Base-by-base conservation (phyloP, 2,888 invertebrate species). In the Entomobrya multifasciata region DNA sequence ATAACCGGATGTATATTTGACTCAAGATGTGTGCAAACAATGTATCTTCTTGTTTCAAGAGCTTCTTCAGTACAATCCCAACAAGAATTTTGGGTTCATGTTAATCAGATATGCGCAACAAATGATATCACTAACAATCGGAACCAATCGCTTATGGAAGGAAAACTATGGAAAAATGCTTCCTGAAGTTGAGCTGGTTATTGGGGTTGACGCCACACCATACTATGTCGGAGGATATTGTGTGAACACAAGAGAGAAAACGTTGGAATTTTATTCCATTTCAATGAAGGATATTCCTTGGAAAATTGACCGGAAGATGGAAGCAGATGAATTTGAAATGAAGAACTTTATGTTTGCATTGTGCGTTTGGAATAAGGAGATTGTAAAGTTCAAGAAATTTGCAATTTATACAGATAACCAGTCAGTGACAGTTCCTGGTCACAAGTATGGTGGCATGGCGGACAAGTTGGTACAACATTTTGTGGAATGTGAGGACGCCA, bases 201-300 rank as follows among this genome's bases (percentile, higher is more conserved):
- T 87, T 70, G 87, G 77, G 10, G 81, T 76, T 10, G 87, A 87
- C 30, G 87, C 87, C 17, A 87, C 87, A 6, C 82, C 82, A 0
- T 11, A 17, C 13, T 6, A 47, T n/a, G 44, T 78, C 13, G 87
- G 82, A 60, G 87, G 82, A 13, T 87, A 87, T 27, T 77, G 62
- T 30, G 70, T 87, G 0, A 81, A 87, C 36, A 36, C 52, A 1
- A 36, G 0, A 60, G 6, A n/a, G 10, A 74, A 76, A 13, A 41
- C 6, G 1, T 49, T 86, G 22, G 20, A 86, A 60, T 86, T 60
- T 74, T 86, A 86, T 17, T 1, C 17, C 44, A 22, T 72, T 27
- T 17, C 8, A 41, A 20, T 5, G 2, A 8, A 17, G 41, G 74
- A 80, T 62, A 13, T 62, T 36, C 62, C 76, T 62, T 47, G 60